Evolutionary conservation across 2,797 vertebrate species (phyloP), one percentile per base, ranked within the genome.

Genomic region (Hephaestus fuliginosus): DNA sequence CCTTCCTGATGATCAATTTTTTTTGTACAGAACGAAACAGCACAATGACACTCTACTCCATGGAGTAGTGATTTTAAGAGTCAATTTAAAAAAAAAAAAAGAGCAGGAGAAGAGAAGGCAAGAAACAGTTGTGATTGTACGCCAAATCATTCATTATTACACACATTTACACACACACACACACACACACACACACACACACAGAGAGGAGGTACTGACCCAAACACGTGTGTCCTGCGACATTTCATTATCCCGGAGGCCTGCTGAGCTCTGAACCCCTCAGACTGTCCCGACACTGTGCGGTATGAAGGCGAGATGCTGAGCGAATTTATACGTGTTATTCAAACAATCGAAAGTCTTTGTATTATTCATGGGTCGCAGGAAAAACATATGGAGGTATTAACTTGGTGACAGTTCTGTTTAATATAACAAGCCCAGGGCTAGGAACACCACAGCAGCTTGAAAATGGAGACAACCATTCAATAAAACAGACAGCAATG

Each of bases 311-410:
- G 68, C 71, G 75, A 53, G 67, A 78, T 57, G 70, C 68, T 5
- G 69, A 62, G 53, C 7, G 25, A 52, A 80, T 88, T 90, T 84
- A 58, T 87, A 64, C 80, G 70, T 74, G 84, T 82, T 82, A 82
- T 85, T 87, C 74, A 90, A 78, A 86, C 72, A 74, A 60, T 91
- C 63, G 36, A 82, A 90, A 91, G 63, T 67, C n/a, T 56, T 62
- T 94, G 61, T 84, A 92, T 93, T 92, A 94, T 95, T 93, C 86
- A 93, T 92, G 83, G 64, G 20, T 65, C 57, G 58, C 72, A 82
- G 70, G 30, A 72, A 85, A 83, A 92, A 84, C 83, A 89, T 84
- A 86, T 90, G 80, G 88, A 58, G 55, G 76, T 73, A 86, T 91
- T 88, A 89, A 86, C 82, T 82, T 43, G 78, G 85, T 89, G 80